These are phyloP conservation scores for Branchellion lobata DNA, from an alignment of 2,888 invertebrate genomes.

Conservation along the genomic window DNA sequence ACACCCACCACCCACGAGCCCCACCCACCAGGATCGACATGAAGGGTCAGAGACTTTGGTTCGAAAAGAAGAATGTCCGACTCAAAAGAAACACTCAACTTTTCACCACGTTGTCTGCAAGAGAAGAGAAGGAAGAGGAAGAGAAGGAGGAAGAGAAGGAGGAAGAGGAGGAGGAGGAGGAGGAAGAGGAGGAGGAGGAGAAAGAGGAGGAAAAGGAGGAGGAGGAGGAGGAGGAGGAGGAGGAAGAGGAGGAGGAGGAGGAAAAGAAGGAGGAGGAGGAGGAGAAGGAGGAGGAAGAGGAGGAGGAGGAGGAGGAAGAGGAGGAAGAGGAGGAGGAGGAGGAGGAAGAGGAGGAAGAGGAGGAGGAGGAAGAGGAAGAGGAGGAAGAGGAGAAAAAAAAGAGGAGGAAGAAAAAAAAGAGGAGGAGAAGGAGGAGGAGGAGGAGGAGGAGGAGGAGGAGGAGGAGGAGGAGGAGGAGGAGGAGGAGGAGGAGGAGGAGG, in stretches of 20 bases:
- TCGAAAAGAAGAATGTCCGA: constrained; percentile 75
- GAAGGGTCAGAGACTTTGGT: constrained; percentile 68
- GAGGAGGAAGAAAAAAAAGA: neutral
- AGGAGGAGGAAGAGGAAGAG: neutral
- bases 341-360: neutral
- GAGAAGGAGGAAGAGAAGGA: neutral
- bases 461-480: neutral
- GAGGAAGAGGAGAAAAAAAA: neutral
- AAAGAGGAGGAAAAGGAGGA: constrained; percentile 20
- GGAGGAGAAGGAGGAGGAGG: neutral
- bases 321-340: constrained; percentile 18
- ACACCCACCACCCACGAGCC: too few species aligned
- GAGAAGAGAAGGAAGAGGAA: too few species aligned
- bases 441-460: neutral
- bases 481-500: neutral
- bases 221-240: neutral
- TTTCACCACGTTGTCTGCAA: constrained; percentile 62
- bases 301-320: neutral
- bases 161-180: neutral
- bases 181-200: neutral
- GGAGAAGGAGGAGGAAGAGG: constrained; percentile 5
- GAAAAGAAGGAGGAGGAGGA: constrained; percentile 14
- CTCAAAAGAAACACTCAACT: constrained; percentile 69
- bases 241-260: neutral
- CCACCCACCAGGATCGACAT: constrained; percentile 64